phyloP scores from a whole-genome alignment of 2,113 vertebrate species.

The Furnarius figulus region DNA sequence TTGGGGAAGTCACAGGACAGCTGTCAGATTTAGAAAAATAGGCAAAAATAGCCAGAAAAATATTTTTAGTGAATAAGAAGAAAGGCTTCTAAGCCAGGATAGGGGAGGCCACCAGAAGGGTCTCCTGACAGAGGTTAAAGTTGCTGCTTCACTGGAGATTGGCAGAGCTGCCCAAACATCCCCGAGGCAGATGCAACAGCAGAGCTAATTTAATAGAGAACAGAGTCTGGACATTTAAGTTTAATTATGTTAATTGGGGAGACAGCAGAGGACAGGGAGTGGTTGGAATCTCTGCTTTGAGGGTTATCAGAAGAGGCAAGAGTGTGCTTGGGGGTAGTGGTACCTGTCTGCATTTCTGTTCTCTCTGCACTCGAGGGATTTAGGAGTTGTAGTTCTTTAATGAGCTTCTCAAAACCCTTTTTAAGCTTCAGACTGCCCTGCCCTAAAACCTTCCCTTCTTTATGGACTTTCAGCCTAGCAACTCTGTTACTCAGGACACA shows the following conservation, averaged over 20 bases:
- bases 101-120: fast-evolving
- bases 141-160: not conserved
- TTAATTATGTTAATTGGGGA: not conserved
- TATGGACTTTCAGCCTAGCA: fast-evolving
- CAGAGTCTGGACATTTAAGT: not conserved
- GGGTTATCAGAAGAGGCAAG: not conserved
- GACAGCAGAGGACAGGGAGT: not conserved
- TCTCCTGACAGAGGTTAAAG: not conserved
- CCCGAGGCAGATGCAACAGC: not conserved
- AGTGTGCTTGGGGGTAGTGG: not conserved
- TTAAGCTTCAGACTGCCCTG: not conserved
- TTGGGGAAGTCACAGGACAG: not conserved
- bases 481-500: fast-evolving
- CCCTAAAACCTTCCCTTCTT: not conserved
- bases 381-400: not conserved
- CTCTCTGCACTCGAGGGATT: not conserved
- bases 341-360: not conserved
- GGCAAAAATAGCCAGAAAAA: not conserved
- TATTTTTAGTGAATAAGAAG: not conserved
- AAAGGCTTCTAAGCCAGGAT: not conserved
- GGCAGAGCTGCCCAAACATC: not conserved
- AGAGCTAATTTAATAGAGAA: not conserved
- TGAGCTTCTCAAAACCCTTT: not conserved
- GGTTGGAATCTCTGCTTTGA: not conserved
- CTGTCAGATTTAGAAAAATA: not conserved